These are phyloP conservation scores for Kryptolebias ocellatus DNA, from an alignment of 2,797 vertebrate species.

Conservation along the genomic window DNA sequence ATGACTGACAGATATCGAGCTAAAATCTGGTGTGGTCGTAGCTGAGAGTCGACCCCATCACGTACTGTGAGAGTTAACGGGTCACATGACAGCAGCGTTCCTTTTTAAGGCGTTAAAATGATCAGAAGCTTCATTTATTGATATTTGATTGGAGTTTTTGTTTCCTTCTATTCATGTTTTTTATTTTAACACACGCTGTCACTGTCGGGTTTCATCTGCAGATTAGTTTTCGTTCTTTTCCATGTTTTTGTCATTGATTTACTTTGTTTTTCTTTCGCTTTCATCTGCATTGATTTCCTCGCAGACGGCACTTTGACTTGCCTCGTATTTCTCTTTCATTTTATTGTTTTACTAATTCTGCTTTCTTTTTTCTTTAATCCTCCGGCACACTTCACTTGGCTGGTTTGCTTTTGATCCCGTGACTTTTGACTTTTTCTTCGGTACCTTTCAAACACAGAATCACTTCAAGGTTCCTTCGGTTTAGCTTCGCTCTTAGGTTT, in stretches of 20 bases:
- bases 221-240: neutral
- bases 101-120: neutral
- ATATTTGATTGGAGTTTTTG: neutral
- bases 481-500: slow-evolving; percentile 44
- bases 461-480: slow-evolving; percentile 6
- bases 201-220: neutral
- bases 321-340: neutral
- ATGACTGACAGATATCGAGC: too few species aligned
- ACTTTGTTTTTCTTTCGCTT: slow-evolving; percentile 27
- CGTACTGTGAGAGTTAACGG: too few species aligned
- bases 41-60: too few species aligned
- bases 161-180: neutral
- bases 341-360: neutral
- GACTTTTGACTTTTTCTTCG: slow-evolving; percentile 4
- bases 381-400: slow-evolving; percentile 14
- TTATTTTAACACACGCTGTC: neutral
- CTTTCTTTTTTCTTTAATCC: slow-evolving; percentile 24
- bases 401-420: slow-evolving; percentile 27
- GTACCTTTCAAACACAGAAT: neutral
- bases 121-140: neutral
- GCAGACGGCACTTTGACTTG: slow-evolving; percentile 8
- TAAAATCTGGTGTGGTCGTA: too few species aligned
- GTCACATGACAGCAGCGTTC: too few species aligned
- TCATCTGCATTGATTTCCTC: slow-evolving; percentile 19
- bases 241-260: slow-evolving; percentile 35